Evolutionary conservation across 2,113 vertebrate genomes (phyloP).

Genomic region (Tursiops truncatus): DNA sequence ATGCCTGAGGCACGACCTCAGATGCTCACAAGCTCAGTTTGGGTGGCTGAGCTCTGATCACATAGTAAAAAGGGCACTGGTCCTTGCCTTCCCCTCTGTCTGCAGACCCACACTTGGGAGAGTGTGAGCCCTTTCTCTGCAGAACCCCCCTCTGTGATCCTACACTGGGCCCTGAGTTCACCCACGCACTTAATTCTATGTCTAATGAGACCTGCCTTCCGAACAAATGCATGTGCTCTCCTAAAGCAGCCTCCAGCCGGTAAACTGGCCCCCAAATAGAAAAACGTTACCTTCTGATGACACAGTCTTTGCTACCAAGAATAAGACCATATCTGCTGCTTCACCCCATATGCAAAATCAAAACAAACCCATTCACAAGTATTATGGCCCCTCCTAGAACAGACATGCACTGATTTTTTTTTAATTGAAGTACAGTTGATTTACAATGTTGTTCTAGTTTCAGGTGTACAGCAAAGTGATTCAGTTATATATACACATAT

Average conservation of each 20-base stretch:
- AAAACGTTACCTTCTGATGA: neutral
- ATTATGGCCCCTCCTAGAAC: neutral
- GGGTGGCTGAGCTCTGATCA: neutral
- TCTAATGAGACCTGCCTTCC: rapidly evolving
- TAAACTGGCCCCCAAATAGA: neutral
- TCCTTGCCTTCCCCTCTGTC: no score
- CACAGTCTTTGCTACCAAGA: neutral
- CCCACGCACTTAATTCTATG: rapidly evolving
- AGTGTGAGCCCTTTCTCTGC: neutral
- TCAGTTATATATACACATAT: no score
- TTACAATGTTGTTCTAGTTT: no score
- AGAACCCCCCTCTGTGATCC: no score
- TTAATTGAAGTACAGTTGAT: no score
- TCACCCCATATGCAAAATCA: rapidly evolving
- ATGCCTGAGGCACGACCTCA: no score
- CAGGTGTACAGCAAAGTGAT: no score
- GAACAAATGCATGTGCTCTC: neutral
- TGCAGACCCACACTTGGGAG: no score
- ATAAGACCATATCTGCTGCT: no score
- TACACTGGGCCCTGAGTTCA: rapidly evolving
- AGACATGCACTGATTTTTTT: no score
- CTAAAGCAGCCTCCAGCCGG: neutral
- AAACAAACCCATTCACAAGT: neutral
- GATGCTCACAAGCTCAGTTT: no score
- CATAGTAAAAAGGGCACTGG: no score